These are phyloP conservation scores for Oconnorella tubifera DNA, from an alignment of 2,888 invertebrate genomes.

Conservation along the genomic window DNA sequence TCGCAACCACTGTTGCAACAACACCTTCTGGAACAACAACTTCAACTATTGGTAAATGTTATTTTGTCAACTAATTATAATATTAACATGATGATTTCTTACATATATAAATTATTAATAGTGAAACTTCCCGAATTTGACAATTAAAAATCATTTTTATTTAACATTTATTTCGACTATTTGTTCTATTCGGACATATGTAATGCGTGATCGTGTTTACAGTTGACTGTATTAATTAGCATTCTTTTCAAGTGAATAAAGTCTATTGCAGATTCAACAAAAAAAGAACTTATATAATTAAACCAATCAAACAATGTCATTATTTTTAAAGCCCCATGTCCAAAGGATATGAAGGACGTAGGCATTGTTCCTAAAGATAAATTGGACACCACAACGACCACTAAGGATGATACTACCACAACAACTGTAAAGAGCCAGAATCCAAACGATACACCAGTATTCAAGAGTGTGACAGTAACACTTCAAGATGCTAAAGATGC, in stretches of 20 bases:
- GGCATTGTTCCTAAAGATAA: background rate
- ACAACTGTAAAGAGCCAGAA: background rate
- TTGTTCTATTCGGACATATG: background rate
- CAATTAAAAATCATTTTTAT: background rate
- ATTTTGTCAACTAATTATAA: too few species aligned
- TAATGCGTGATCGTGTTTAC: too few species aligned
- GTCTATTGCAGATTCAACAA: background rate
- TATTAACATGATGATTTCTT: too few species aligned
- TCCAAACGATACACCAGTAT: background rate
- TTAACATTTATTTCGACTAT: background rate
- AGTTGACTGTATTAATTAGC: too few species aligned
- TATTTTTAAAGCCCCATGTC: background rate
- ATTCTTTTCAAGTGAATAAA: background rate
- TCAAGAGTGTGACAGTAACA: background rate
- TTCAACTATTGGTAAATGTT: too few species aligned
- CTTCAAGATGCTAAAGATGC: background rate
- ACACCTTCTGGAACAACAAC: constrained; percentile 7
- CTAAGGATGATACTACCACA: background rate
- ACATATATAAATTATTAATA: too few species aligned
- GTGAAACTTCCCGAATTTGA: background rate
- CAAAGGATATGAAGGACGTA: background rate
- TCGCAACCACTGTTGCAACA: constrained; percentile 3
- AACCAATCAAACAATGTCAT: background rate
- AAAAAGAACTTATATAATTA: background rate
- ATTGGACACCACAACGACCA: background rate